phyloP scores from a whole-genome alignment of 2,113 vertebrate genomes.

The Urocolius indicus region DNA sequence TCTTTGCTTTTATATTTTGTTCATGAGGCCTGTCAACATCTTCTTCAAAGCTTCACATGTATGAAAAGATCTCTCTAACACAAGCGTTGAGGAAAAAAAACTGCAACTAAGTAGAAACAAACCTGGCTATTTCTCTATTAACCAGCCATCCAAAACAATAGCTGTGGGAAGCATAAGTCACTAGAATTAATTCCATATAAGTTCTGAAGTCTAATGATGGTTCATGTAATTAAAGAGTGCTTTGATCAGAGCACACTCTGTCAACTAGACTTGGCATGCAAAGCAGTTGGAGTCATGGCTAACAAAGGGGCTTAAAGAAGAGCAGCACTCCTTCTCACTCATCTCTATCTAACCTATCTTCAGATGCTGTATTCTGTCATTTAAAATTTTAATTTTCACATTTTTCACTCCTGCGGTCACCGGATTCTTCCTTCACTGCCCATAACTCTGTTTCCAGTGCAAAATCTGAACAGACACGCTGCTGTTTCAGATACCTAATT shows the following conservation, averaged over 20 bases:
- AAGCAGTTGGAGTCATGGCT: background rate
- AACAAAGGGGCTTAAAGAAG: background rate
- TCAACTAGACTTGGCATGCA: background rate
- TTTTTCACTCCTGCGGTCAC: background rate
- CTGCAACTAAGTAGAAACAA: conserved; percentile 42
- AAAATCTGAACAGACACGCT: background rate
- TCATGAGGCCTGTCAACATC: conserved; percentile 9
- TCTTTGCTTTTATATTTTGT: conserved; percentile 22
- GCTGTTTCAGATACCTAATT: background rate
- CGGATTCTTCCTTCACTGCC: background rate
- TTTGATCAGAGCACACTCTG: conserved; percentile 26
- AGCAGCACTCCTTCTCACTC: background rate
- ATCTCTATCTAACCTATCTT: background rate
- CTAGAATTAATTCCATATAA: background rate
- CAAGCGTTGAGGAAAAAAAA: conserved; percentile 11
- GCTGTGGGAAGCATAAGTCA: background rate
- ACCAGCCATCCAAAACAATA: conserved; percentile 1
- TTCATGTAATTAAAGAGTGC: conserved; percentile 4
- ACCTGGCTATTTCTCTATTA: conserved; percentile 35
- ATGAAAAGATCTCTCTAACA: conserved; percentile 9
- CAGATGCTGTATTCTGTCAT: background rate
- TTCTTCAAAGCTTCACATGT: background rate
- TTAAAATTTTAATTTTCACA: background rate
- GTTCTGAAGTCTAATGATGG: conserved; percentile 15
- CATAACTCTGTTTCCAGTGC: background rate